phyloP scores from a whole-genome alignment of 2,797 vertebrate species.

The Lacerta bilineata region DNA sequence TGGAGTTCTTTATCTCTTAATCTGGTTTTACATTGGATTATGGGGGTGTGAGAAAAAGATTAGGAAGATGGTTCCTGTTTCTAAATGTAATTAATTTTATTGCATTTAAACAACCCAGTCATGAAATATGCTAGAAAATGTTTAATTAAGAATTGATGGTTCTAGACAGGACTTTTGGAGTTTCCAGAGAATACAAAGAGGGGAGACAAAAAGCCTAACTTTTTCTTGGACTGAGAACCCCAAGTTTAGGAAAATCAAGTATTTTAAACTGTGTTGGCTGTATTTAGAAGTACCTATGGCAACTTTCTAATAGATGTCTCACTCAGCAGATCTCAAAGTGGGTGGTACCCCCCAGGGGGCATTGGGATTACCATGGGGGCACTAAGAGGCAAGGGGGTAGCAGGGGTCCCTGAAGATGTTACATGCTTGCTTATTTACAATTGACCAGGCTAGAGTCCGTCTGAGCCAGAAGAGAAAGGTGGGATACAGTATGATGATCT shows the following conservation, averaged over 20 bases:
- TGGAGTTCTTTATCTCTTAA: neutral
- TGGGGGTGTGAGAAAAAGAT: neutral
- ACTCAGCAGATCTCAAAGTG: too few species aligned
- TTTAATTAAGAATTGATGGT: neutral
- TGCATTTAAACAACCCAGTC: neutral
- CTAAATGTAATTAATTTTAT: neutral
- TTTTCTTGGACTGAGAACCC: constrained; percentile 6
- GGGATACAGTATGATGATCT: too few species aligned
- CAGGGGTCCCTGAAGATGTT: too few species aligned
- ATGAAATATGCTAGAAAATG: neutral
- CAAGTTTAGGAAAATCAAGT: neutral
- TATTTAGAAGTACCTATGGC: neutral
- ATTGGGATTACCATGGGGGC: too few species aligned
- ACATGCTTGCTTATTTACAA: too few species aligned
- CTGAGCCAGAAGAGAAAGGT: too few species aligned
- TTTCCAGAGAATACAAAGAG: neutral
- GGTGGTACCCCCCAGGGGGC: too few species aligned
- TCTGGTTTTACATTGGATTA: neutral
- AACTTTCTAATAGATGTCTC: too few species aligned
- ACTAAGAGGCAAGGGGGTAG: too few species aligned
- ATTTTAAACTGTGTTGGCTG: neutral
- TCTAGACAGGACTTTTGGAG: neutral
- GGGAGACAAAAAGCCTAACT: neutral
- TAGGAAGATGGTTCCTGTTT: neutral
- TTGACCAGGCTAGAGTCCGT: too few species aligned